These are phyloP conservation scores for Taenioides sp. DNA, from an alignment of 2,797 vertebrate species.

Conservation along the genomic window DNA sequence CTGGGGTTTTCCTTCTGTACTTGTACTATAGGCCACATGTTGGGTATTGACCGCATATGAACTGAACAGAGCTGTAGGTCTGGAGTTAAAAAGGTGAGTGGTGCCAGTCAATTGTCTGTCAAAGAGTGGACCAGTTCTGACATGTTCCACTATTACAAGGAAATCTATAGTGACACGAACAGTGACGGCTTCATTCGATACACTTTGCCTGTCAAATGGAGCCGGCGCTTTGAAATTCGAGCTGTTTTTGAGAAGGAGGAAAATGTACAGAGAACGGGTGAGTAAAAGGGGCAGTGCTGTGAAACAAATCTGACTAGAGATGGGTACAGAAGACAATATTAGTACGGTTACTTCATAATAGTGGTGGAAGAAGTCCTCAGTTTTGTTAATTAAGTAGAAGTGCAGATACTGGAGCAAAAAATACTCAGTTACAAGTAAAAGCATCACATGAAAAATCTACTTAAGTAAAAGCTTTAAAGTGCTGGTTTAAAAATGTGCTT, in stretches of 20 bases:
- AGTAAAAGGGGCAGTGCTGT: too few species aligned
- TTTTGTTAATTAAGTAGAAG: too few species aligned
- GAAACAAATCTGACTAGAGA: too few species aligned
- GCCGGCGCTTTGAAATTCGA: neutral
- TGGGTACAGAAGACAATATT: too few species aligned
- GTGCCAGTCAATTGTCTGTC: constrained; percentile 21
- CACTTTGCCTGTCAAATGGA: neutral
- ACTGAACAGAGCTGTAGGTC: constrained; percentile 21
- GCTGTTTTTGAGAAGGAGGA: neutral
- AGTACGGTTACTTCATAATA: too few species aligned
- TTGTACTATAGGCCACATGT: neutral
- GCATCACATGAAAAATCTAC: too few species aligned
- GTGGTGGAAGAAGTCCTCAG: too few species aligned
- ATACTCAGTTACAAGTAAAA: too few species aligned
- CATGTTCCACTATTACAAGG: neutral
- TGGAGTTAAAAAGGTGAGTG: constrained; percentile 12
- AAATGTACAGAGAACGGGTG: neutral
- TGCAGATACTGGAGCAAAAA: too few species aligned
- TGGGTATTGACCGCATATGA: neutral
- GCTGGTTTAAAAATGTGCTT: too few species aligned
- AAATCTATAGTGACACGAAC: constrained; percentile 3
- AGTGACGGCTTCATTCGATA: neutral
- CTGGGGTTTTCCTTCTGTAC: neutral
- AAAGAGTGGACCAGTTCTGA: constrained; percentile 18
- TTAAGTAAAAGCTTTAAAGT: too few species aligned